Percentiles rank a stretch among this genome's conserved stretches.
phyloP scores from a whole-genome alignment of 2,113 vertebrate species.

The rabbit (Oryctolagus cuniculus) region mOryCun1.1 NC_091440.1:131184001-131184500 shows the following conservation, averaged over 20 bases:
- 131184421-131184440: too few relatives aligned
- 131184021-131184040: neutral
- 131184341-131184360: too few relatives aligned
- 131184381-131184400: too few relatives aligned
- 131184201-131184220: constrained; percentile 32
- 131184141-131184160: neutral
- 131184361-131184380: too few relatives aligned
- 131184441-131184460: too few relatives aligned
- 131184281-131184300: neutral
- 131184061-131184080: neutral
- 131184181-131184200: neutral
- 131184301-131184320: neutral
- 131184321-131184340: too few relatives aligned
- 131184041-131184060: constrained; percentile 11
- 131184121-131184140: constrained; percentile 3
- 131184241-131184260: constrained; percentile 23
- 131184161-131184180: neutral
- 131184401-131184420: too few relatives aligned
- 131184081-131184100: neutral
- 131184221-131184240: neutral
- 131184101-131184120: constrained; percentile 1
- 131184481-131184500: too few relatives aligned
- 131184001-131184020: neutral
- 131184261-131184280: neutral
- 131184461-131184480: too few relatives aligned